These are phyloP conservation scores for Pelobates cultripes DNA, from an alignment of 2,797 vertebrate species.

Conservation along the genomic window DNA sequence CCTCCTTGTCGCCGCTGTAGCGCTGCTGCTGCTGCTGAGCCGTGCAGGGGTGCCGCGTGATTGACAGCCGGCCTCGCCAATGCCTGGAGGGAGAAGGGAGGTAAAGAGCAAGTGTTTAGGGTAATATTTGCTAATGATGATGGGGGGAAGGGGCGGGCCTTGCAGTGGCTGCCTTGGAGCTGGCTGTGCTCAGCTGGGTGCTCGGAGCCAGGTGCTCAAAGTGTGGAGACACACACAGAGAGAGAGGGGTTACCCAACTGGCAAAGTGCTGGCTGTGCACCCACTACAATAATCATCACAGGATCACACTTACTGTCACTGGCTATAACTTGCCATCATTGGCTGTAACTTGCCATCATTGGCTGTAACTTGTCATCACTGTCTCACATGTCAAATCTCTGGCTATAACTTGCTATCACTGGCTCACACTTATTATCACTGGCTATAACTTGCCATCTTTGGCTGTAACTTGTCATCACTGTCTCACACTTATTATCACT, in stretches of 20 bases:
- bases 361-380: no score
- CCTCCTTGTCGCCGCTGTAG: conserved; percentile 62
- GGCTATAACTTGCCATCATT: no score
- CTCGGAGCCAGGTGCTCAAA: conserved; percentile 31
- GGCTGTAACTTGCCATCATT: no score
- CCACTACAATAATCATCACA: no score
- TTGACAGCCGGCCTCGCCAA: conserved; percentile 91
- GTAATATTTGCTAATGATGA: conserved; percentile 74
- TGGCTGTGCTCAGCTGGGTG: conserved; percentile 48
- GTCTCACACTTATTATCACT: no score
- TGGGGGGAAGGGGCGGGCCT: conserved; percentile 53
- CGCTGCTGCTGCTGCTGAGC: conserved; percentile 59
- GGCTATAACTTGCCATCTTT: no score
- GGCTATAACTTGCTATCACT: no score
- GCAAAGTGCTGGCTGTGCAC: background rate
- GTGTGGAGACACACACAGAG: background rate
- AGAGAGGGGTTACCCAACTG: no score
- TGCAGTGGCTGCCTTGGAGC: conserved; percentile 38
- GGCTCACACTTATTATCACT: no score
- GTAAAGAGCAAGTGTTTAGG: conserved; percentile 71
- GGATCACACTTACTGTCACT: no score
- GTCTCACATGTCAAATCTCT: no score
- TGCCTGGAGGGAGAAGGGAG: conserved; percentile 84
- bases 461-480: no score
- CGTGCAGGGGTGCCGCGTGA: conserved; percentile 78